Conservation (phyloP, 2,113 vertebrate genomes). For the Lagopus leucura region DNA sequence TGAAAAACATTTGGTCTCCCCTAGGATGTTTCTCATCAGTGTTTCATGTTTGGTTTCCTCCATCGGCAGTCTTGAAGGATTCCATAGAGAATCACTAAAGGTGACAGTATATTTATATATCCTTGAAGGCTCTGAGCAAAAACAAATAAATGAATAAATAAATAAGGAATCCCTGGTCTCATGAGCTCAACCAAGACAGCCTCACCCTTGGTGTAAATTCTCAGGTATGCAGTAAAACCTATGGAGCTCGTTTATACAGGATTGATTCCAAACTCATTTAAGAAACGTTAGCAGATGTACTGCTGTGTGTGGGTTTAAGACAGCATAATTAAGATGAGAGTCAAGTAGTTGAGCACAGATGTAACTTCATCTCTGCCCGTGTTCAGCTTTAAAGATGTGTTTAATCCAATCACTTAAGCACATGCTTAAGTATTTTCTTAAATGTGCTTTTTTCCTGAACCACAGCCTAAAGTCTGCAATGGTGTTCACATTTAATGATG, state of each 20-base stretch:
- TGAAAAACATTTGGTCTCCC: background rate
- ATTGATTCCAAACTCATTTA: conserved; percentile 16
- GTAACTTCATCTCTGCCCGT: background rate
- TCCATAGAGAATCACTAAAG: background rate
- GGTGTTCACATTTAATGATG: background rate
- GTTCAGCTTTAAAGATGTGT: conserved; percentile 8
- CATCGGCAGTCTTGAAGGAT: background rate
- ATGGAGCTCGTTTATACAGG: background rate
- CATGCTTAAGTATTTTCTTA: conserved; percentile 12
- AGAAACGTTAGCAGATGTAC: conserved; percentile 14
- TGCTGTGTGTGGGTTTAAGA: conserved; percentile 2
- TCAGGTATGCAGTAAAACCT: background rate
- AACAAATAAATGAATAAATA: background rate
- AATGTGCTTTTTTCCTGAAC: background rate
- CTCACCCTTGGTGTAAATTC: background rate
- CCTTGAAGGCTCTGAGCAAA: background rate
- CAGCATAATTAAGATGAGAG: background rate
- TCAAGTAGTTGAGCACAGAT: conserved; percentile 49
- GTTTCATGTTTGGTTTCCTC: conserved; percentile 5
- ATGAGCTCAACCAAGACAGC: background rate
- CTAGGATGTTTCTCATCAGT: background rate
- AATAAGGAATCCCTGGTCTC: background rate
- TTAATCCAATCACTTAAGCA: conserved; percentile 39
- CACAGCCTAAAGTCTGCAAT: background rate
- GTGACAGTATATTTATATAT: background rate